A percentile compares a stretch with the other conserved stretches of the same genome.
These are phyloP conservation scores for Meriones unguiculatus DNA, from an alignment of 2,113 vertebrate genomes.

Conservation along the genomic window DNA sequence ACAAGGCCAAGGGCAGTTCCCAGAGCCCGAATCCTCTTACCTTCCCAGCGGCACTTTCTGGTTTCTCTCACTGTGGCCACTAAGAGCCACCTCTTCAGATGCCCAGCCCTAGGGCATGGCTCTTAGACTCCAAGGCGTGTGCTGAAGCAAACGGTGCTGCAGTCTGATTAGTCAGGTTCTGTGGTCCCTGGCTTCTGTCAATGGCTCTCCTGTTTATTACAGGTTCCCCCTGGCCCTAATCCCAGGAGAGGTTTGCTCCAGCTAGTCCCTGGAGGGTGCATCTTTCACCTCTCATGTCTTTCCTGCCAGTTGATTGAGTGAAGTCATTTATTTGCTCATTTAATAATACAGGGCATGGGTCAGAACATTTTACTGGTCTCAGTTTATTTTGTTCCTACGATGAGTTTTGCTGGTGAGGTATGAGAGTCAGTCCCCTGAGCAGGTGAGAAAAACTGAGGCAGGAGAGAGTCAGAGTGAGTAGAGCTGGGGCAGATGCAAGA, in stretches of 20 bases:
- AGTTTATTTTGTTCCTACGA: neutral
- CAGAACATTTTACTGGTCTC: constrained; percentile 4
- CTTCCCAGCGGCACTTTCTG: neutral
- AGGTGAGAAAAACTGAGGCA: neutral
- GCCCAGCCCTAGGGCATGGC: neutral
- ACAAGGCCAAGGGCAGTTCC: constrained; percentile 13
- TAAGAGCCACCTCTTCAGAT: neutral
- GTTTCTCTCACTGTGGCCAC: neutral
- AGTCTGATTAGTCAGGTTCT: neutral
- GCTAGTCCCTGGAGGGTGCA: neutral
- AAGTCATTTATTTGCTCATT: constrained; percentile 38
- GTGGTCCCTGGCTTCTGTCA: neutral
- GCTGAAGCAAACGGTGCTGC: neutral
- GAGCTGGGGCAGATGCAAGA: neutral
- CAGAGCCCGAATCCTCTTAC: neutral
- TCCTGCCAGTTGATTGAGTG: neutral
- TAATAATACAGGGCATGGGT: neutral
- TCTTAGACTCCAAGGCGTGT: neutral
- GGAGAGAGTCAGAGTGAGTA: neutral
- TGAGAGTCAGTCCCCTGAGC: neutral
- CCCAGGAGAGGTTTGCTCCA: neutral
- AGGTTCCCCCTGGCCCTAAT: too few species aligned
- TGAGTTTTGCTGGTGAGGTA: neutral
- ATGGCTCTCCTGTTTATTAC: neutral
- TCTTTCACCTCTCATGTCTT: constrained; percentile 1